Base-by-base conservation (phyloP, 35 echinoderm and acorn worm genomes). In the Stichopus chloronotus region DNA sequence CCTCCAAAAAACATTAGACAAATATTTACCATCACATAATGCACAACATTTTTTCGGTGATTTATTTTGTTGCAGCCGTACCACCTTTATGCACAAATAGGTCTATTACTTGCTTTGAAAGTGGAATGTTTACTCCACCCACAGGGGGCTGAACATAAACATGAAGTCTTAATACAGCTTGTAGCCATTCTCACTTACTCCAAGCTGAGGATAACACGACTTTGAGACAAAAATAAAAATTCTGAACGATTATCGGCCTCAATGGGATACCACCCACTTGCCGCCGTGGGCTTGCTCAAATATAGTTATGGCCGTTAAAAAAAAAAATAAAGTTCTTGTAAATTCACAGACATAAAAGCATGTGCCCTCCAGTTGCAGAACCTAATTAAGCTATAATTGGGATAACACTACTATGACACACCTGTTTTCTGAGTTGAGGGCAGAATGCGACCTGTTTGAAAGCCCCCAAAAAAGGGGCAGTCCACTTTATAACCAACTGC, bases 331-430 rank as follows among this genome's bases (percentile, higher is more conserved):
- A 74, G 19, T 74, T 7, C 69, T 74, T 74, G 69, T 74, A 74
- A 0, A 74, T 74, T 74, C 69, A 74, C 19, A 74, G 69, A 21
- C 69, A 74, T 74, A 21, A 16, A 14, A 20, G 19, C 69, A 74
- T 74, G 69, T 74, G 69, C 69, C 69, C 17, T 74, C 13, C 7
- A 74, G 69, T 74, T 1, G 69, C 22, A n/a, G 69, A 74, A n/a
- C 69, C 69, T 74, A 74, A 74, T 74, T 74, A 74, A 74, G 69
- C 17, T n/a, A 74, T 74, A n/a, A 74, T 74, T 74, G 69, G 69
- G 69, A n/a, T 74, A 74, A 74, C 13, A 74, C 22, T 74, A n/a
- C 22, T 74, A 74, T 74, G 6, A 74, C 22, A 19, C 69, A 74
- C 69, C 69, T 74, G 69, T 16, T 14, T 74, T 74, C 69, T 74